Evolutionary conservation across 2,113 vertebrate species (phyloP), one percentile per base, ranked within the genome.

Genomic region (Pluvialis apricaria): DNA sequence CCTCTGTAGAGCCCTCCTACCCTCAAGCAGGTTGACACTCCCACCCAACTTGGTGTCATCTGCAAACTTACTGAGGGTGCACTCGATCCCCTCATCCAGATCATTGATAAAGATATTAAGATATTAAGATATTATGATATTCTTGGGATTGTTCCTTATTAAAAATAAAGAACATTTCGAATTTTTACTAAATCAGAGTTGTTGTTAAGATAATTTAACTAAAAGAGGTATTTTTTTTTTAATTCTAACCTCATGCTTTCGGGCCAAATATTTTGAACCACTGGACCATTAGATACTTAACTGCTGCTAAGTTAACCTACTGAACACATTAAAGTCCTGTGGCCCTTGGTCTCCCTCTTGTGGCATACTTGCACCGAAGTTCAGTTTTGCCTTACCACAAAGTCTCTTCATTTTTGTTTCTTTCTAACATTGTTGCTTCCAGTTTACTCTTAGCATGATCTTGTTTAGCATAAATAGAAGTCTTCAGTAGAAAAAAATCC

Each of bases 261-360:
- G 29, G 29, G 9, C n/a, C 31, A 68, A 82, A 8, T 20, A 12
- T 70, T 88, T 82, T 79, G 66, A 75, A 13, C n/a, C 16, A 3
- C 54, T 68, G 29, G 21, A 42, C 8, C 12, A 9, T 32, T 36
- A 19, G 13, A 10, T 26, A 31, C 10, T 11, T 10, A 15, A 34
- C n/a, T 12, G 31, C 32, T 44, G 1, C 14, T 21, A 65, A 20
- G 18, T 28, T 31, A 15, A 15, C 24, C 34, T 51, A 7, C 20
- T 15, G 44, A 64, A 28, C 4, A 1, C 10, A 9, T n/a, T 9
- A 28, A 44, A 65, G 38, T 86, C 45, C 82, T 51, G 44, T 5
- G 14, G 64, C 54, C 49, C 70, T 80, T 86, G 49, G 54, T 89
- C 92, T 95, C 96, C 97, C 94, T 94, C 97, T 97, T 95, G 95